Conservation (phyloP, 30 jellyfish, hydroid and myxozoan species). For the Mastigias papua region DNA sequence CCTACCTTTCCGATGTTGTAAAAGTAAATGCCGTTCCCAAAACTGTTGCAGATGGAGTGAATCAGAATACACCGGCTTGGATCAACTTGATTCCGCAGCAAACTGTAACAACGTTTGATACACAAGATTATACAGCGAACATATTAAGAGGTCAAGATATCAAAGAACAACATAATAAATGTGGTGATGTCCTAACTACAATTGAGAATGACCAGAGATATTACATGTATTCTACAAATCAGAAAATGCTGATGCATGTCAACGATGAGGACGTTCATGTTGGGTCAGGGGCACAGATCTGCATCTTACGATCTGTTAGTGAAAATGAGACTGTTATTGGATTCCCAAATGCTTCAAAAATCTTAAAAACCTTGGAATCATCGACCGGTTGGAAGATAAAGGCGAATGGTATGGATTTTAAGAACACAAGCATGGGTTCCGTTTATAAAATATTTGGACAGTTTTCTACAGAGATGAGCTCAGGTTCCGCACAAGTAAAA, state of each 20-base stretch:
- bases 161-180: background rate
- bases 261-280: slow-evolving; percentile 51
- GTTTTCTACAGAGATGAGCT: slow-evolving; percentile 19
- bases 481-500: background rate
- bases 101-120: slow-evolving; percentile 4
- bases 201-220: background rate
- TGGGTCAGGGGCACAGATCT: slow-evolving; percentile 17
- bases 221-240: slow-evolving; percentile 43
- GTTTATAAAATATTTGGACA: slow-evolving; percentile 14
- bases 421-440: background rate
- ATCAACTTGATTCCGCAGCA: slow-evolving; percentile 11
- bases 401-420: slow-evolving; percentile 24
- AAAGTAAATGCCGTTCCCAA: slow-evolving; percentile 62
- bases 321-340: slow-evolving; percentile 36
- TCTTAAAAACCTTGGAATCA: background rate
- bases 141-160: slow-evolving; percentile 22
- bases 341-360: slow-evolving; percentile 26
- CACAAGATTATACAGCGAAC: slow-evolving; percentile 53
- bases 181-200: slow-evolving; percentile 32
- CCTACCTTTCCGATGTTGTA: slow-evolving; percentile 49
- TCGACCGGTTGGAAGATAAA: slow-evolving; percentile 60
- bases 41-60: slow-evolving; percentile 54
- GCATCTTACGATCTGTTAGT: slow-evolving; percentile 36
- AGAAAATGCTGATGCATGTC: slow-evolving; percentile 30
- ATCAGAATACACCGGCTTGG: slow-evolving; percentile 69